Conservation (phyloP, 2,797 vertebrate genomes). For the Chanos chanos region DNA sequence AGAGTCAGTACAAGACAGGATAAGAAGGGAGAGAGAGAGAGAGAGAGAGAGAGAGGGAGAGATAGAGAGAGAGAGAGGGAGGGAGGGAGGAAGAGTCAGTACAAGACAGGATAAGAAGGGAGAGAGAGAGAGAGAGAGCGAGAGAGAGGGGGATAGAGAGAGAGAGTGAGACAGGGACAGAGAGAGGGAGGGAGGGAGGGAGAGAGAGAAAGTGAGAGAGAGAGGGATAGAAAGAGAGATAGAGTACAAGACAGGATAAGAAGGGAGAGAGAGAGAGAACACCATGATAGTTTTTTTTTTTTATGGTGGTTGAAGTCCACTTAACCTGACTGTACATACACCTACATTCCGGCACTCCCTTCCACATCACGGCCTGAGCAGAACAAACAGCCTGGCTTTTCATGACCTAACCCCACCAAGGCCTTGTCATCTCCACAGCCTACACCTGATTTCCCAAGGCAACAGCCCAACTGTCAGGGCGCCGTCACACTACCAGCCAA, state of each 20-base stretch:
- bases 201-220: slow-evolving; percentile 15
- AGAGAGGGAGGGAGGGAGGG: too few relatives aligned
- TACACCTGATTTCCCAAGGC: too few relatives aligned
- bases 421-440: too few relatives aligned
- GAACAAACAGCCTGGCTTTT: background rate
- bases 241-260: background rate
- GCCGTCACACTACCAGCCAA: too few relatives aligned
- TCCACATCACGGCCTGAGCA: background rate
- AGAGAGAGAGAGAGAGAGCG: slow-evolving; percentile 30
- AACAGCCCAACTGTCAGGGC: too few relatives aligned
- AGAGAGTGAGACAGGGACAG: background rate
- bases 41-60: background rate
- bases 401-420: background rate
- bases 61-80: background rate
- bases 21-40: too few relatives aligned
- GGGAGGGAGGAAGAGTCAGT: background rate
- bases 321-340: background rate
- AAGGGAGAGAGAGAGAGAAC: background rate
- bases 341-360: background rate
- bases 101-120: slow-evolving; percentile 11
- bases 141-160: background rate
- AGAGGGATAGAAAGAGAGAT: background rate
- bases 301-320: background rate
- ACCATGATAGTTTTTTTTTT: background rate
- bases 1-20: background rate